Evolutionary conservation across 2,888 invertebrate species (phyloP).

Genomic region (Xylota sylvarum): DNA sequence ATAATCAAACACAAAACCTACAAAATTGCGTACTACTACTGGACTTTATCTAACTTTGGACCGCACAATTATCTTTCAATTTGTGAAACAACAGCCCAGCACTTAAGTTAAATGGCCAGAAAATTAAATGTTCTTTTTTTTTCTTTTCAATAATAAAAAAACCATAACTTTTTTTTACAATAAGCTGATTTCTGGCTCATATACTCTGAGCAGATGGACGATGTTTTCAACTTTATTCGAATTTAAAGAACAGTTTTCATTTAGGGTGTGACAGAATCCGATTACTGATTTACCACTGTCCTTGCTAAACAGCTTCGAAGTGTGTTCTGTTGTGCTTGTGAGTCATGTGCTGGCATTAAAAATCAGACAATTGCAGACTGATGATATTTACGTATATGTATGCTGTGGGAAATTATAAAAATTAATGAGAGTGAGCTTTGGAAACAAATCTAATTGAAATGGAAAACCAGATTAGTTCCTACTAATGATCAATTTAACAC

Average conservation of each 20-base stretch:
- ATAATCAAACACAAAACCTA: neutral
- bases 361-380: neutral
- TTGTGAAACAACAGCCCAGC: neutral
- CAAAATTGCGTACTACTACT: neutral
- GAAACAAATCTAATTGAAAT: too few species aligned
- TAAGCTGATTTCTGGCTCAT: neutral
- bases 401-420: too few species aligned
- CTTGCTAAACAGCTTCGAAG: neutral
- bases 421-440: too few species aligned
- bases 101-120: neutral
- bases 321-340: too few species aligned
- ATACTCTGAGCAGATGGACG: neutral
- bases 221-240: neutral
- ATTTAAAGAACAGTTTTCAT: neutral
- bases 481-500: too few species aligned
- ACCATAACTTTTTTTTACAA: neutral
- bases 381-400: neutral
- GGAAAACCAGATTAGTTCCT: too few species aligned
- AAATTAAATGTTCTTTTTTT: neutral
- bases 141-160: neutral
- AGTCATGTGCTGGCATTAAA: neutral
- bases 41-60: neutral
- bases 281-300: neutral
- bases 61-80: neutral
- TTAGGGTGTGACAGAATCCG: conserved; percentile 6